phyloP scores from a whole-genome alignment of 2,888 invertebrate genomes.

The Corbicula japonica region DNA sequence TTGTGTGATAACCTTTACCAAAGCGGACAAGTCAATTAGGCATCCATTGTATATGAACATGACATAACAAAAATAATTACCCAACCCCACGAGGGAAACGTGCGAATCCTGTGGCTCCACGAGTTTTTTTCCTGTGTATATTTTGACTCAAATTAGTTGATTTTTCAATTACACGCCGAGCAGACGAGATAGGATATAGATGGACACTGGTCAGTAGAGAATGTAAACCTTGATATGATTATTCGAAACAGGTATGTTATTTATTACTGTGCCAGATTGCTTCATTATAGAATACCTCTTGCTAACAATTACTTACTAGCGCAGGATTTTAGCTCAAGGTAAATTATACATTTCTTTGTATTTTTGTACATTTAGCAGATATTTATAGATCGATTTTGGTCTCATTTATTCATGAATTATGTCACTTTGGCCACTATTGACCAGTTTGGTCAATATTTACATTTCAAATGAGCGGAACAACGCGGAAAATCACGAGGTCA shows the following conservation, averaged over 20 bases:
- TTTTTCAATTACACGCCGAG: not conserved
- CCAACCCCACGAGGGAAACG: conserved; percentile 35
- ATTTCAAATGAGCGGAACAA: conserved; percentile 41
- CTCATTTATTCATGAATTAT: conserved; percentile 35
- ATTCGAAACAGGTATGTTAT: no score
- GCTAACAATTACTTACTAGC: no score
- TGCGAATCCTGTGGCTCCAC: conserved; percentile 28
- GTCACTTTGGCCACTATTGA: conserved; percentile 33
- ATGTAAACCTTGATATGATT: no score
- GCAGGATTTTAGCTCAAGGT: no score
- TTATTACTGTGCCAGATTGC: no score
- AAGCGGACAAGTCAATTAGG: conserved; percentile 40
- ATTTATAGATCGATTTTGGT: no score
- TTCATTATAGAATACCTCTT: no score
- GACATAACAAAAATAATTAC: conserved; percentile 44
- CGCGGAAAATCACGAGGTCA: conserved; percentile 47
- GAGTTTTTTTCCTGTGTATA: no score
- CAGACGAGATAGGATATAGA: no score
- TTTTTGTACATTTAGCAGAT: no score
- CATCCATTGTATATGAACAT: conserved; percentile 28
- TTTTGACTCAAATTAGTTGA: conserved; percentile 23
- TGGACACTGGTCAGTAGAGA: no score
- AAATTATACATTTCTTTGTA: no score
- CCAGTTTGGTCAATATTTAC: conserved; percentile 54
- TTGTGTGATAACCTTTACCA: conserved; percentile 26